Percentiles rank a stretch among this genome's conserved stretches.
phyloP scores from a whole-genome alignment of 2,797 vertebrate genomes.

The Lutjanus campechanus region DNA sequence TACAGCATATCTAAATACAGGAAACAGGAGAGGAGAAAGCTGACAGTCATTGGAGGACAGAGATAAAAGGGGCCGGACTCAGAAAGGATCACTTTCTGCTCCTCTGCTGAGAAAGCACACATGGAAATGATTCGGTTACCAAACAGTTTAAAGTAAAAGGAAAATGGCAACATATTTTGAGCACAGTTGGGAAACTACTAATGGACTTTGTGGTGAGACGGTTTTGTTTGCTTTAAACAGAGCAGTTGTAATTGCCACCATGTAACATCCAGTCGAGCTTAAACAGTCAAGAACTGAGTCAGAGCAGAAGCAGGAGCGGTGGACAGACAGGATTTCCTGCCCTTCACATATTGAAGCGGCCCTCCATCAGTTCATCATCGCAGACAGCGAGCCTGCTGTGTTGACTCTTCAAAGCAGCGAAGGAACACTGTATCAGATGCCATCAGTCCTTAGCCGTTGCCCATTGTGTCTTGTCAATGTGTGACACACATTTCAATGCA shows the following conservation, averaged over 20 bases:
- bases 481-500: conserved; percentile 63
- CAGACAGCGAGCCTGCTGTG: conserved; percentile 15
- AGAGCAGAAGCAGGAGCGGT: conserved; percentile 13
- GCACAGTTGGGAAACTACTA: too few species aligned
- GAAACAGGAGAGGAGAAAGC: too few species aligned
- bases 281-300: conserved; percentile 16
- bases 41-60: too few species aligned
- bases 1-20: too few species aligned
- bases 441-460: conserved; percentile 60
- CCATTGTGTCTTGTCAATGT: conserved; percentile 50
- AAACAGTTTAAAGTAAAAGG: too few species aligned
- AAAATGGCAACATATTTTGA: too few species aligned
- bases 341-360: conserved; percentile 1
- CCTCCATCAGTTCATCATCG: conserved; percentile 43
- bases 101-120: too few species aligned
- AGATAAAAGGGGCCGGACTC: too few species aligned
- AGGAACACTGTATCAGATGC: conserved; percentile 44
- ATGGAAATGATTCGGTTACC: too few species aligned
- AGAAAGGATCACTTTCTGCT: too few species aligned
- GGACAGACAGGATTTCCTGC: conserved; percentile 1
- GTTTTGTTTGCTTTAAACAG: not conserved
- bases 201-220: not conserved
- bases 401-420: conserved; percentile 41
- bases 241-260: too few species aligned
- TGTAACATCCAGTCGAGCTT: not conserved